These are phyloP conservation scores for Phalanger gymnotis DNA, from an alignment of 2,797 vertebrate species.

Conservation along the genomic window DNA sequence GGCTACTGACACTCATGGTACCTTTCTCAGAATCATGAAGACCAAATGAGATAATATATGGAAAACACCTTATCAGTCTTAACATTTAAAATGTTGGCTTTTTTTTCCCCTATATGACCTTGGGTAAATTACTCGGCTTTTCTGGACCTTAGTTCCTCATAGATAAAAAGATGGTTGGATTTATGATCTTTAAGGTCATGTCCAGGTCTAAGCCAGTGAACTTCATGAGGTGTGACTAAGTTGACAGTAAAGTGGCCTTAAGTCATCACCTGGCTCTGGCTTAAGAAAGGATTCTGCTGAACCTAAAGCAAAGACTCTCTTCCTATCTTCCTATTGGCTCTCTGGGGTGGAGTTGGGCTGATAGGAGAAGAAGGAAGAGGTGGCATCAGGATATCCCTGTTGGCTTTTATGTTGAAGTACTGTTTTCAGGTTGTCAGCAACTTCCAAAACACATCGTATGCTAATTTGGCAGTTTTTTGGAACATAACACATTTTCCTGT, in stretches of 20 bases:
- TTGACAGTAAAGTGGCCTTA: neutral
- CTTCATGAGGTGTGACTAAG: neutral
- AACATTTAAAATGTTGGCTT: neutral
- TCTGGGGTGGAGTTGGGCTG: neutral
- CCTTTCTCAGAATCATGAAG: neutral
- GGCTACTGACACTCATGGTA: neutral
- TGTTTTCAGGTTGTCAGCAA: neutral
- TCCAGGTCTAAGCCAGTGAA: neutral
- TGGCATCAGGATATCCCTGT: neutral
- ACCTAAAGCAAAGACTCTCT: too few relatives aligned
- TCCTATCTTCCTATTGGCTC: neutral
- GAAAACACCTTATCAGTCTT: neutral
- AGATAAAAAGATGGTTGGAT: neutral
- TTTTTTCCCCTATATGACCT: neutral
- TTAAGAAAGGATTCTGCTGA: too few relatives aligned
- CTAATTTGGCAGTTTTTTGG: neutral
- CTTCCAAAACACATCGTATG: neutral
- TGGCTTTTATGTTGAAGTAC: neutral
- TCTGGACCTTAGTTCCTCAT: neutral
- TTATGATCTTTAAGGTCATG: neutral
- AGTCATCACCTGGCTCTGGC: neutral
- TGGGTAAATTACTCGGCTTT: neutral
- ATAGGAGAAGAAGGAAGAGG: neutral
- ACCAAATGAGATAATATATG: neutral
- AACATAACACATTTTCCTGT: neutral